Conservation (phyloP, 2,797 vertebrate species). For the Pelochelys cantorii region DNA sequence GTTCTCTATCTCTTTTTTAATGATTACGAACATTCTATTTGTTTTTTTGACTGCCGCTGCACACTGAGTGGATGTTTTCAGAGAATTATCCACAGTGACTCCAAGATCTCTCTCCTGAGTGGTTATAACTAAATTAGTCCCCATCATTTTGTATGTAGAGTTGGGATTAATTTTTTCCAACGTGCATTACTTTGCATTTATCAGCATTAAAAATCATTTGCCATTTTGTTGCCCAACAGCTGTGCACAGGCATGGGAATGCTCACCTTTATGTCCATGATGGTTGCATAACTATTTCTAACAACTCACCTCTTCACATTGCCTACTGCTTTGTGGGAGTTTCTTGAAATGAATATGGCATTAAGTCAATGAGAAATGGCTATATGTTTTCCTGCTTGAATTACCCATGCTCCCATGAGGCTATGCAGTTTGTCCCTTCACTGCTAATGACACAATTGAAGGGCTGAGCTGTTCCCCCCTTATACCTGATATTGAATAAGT, state of each 20-base stretch:
- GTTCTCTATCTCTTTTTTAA: too few species aligned
- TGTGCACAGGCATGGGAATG: neutral
- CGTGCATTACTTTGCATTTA: too few species aligned
- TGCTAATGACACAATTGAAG: conserved; percentile 29
- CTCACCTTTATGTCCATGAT: neutral
- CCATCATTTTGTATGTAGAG: too few species aligned
- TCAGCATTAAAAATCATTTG: too few species aligned
- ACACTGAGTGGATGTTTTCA: too few species aligned
- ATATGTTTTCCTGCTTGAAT: neutral
- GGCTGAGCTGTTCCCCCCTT: neutral
- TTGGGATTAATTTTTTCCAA: too few species aligned
- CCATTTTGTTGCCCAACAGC: too few species aligned
- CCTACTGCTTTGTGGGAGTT: neutral
- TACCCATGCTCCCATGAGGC: neutral
- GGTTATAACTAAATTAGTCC: too few species aligned
- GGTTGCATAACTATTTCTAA: neutral
- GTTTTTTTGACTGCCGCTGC: too few species aligned
- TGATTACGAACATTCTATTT: too few species aligned
- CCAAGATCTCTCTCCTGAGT: too few species aligned
- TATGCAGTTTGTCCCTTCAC: neutral
- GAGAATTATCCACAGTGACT: too few species aligned
- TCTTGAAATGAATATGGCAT: neutral
- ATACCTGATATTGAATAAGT: neutral
- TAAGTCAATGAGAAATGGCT: neutral
- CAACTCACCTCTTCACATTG: neutral